phyloP scores from a whole-genome alignment of 2,797 vertebrate genomes.

The Lagorchestes hirsutus region DNA sequence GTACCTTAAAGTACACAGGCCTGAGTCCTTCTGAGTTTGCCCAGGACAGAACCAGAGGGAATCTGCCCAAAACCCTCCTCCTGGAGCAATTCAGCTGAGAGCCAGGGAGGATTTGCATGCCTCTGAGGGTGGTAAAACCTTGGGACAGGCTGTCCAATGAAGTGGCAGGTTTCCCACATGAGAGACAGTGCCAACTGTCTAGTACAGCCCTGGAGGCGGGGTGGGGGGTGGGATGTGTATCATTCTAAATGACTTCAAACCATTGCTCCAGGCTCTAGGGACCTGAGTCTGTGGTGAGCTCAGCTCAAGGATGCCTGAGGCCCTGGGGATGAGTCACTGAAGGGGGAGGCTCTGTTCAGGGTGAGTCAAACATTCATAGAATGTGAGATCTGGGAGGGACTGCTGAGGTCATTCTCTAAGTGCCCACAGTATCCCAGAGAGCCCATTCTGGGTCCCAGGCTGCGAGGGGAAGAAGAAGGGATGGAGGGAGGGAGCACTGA shows the following conservation, averaged over 20 bases:
- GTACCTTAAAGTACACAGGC: too few species aligned
- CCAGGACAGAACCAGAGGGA: neutral
- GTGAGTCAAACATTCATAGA: neutral
- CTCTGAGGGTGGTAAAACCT: neutral
- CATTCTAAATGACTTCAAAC: neutral
- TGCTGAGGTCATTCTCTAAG: neutral
- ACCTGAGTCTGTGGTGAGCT: neutral
- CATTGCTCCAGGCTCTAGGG: neutral
- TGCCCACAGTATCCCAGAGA: neutral
- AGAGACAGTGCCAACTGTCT: neutral
- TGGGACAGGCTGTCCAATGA: neutral
- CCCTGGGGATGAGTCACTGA: neutral
- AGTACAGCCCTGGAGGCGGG: too few species aligned
- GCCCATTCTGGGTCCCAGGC: neutral
- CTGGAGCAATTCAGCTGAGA: neutral
- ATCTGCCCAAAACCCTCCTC: neutral
- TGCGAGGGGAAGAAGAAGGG: too few species aligned
- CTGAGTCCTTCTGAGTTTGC: neutral
- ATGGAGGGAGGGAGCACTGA: conserved; percentile 73
- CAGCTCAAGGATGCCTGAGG: neutral
- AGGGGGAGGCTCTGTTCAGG: neutral
- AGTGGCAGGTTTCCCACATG: neutral
- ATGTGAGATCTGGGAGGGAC: neutral
- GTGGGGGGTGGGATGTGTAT: neutral
- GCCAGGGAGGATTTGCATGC: neutral